phyloP scores from a whole-genome alignment of 2,888 invertebrate genomes.

The Nowickia ferox region DNA sequence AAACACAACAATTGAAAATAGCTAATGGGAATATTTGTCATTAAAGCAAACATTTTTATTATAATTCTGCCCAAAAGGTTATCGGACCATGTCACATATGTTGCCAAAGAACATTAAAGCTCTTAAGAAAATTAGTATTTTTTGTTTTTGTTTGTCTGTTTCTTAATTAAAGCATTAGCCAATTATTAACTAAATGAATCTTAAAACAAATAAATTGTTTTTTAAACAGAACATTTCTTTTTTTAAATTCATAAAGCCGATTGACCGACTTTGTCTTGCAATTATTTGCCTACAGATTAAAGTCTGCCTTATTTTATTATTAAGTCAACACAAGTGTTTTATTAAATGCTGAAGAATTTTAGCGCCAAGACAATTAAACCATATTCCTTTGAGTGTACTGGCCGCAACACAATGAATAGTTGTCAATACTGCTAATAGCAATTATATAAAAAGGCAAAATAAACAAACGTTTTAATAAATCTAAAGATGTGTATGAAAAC shows the following conservation, averaged over 20 bases:
- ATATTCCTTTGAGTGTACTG: slow-evolving; percentile 16
- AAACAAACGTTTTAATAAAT: slow-evolving; percentile 39
- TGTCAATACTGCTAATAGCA: slow-evolving; percentile 52
- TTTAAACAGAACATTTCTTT: not conserved
- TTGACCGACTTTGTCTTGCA: not conserved
- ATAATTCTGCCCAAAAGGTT: too few relatives aligned
- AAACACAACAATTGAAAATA: too few relatives aligned
- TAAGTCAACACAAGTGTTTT: not conserved
- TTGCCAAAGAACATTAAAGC: too few relatives aligned
- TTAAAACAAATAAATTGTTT: not conserved
- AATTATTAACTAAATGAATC: not conserved
- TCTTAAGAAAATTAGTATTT: not conserved
- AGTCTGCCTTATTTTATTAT: not conserved
- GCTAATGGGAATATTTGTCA: too few relatives aligned
- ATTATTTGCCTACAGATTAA: not conserved
- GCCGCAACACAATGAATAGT: slow-evolving; percentile 41
- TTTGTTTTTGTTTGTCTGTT: not conserved
- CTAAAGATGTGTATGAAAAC: slow-evolving; percentile 25
- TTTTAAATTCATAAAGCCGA: not conserved
- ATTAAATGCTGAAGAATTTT: not conserved
- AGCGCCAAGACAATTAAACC: slow-evolving; percentile 51
- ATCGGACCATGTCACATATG: too few relatives aligned
- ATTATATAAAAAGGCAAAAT: slow-evolving; percentile 2
- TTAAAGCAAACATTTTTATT: too few relatives aligned
- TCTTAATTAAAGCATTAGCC: not conserved